Evolutionary conservation across 2,888 invertebrate genomes (phyloP).

Genomic region (Bellardia pandia): DNA sequence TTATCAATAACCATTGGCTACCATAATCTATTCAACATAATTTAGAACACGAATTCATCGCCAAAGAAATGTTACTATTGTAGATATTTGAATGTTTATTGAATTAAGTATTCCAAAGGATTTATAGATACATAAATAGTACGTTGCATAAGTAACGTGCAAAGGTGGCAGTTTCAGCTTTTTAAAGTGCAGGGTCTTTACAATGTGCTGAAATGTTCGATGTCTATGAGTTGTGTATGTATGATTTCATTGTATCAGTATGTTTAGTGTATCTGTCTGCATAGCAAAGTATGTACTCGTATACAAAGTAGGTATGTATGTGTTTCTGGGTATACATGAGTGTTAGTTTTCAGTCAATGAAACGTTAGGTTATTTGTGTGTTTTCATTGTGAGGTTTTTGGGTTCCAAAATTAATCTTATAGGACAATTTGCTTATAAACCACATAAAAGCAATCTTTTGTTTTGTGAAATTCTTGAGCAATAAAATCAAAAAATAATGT

Average conservation of each 20-base stretch:
- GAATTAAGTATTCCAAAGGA: too few species aligned
- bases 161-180: too few species aligned
- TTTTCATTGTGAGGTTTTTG: conserved; percentile 61
- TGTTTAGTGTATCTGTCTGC: conserved; percentile 1
- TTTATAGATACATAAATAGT: too few species aligned
- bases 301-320: neutral
- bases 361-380: conserved; percentile 50
- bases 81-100: too few species aligned
- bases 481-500: conserved; percentile 51
- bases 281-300: neutral
- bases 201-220: conserved; percentile 33
- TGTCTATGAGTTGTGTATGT: conserved; percentile 28
- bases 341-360: conserved; percentile 48
- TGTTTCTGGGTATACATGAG: conserved; percentile 10
- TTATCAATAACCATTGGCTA: too few species aligned
- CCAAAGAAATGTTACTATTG: too few species aligned
- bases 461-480: conserved; percentile 57
- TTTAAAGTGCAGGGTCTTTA: neutral
- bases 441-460: conserved; percentile 69
- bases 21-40: too few species aligned
- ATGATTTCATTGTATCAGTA: conserved; percentile 4
- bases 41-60: too few species aligned
- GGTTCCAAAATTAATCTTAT: conserved; percentile 67
- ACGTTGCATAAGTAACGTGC: too few species aligned
- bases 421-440: conserved; percentile 70